Percentiles rank a stretch among this genome's conserved stretches.
phyloP scores from a whole-genome alignment of 2,113 vertebrate species.

The Psammodynastes pulverulentus region DNA sequence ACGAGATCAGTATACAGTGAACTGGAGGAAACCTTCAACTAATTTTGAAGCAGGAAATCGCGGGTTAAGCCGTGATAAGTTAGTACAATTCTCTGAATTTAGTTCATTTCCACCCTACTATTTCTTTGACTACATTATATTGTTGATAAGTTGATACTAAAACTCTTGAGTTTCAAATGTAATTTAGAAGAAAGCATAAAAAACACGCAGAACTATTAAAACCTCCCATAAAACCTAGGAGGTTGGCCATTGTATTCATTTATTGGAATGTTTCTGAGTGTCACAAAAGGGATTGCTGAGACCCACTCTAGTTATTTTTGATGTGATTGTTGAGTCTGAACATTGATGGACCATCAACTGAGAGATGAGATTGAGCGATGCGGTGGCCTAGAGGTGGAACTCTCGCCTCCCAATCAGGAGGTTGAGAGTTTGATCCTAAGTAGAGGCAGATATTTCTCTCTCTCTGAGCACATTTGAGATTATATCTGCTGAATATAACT shows the following conservation, averaged over 20 bases:
- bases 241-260: not conserved
- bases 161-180: not conserved
- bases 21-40: not conserved
- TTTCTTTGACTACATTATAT: not conserved
- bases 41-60: not conserved
- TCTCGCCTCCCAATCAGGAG: no score
- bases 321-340: not conserved
- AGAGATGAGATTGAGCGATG: not conserved
- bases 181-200: not conserved
- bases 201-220: not conserved
- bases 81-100: not conserved
- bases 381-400: no score
- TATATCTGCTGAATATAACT: no score
- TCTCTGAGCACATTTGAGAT: no score
- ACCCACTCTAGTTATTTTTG: not conserved
- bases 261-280: not conserved
- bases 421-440: no score
- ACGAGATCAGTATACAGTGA: not conserved
- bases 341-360: not conserved
- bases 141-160: not conserved
- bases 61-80: not conserved
- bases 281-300: not conserved
- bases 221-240: not conserved
- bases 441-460: no score
- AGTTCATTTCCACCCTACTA: not conserved